These are phyloP conservation scores for Bombus sibiricus DNA, from an alignment of 1,140 invertebrate genomes.

Conservation along the genomic window DNA sequence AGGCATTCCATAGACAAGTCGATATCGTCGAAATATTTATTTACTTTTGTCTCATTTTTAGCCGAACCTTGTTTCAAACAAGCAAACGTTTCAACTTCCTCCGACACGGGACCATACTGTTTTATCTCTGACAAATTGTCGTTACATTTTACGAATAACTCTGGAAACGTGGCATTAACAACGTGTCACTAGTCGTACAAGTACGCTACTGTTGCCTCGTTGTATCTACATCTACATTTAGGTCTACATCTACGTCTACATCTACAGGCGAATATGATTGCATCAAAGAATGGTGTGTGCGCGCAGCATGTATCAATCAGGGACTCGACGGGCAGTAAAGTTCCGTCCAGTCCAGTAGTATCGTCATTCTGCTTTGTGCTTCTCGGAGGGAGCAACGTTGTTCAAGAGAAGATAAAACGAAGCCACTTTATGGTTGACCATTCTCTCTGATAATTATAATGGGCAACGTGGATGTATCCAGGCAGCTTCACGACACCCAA, in stretches of 20 bases:
- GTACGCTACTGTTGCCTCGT: constrained; percentile 33
- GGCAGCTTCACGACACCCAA: constrained; percentile 15
- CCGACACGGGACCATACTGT: too few relatives aligned
- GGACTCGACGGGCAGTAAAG: constrained; percentile 34
- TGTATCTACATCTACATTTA: background rate
- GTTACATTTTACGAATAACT: too few relatives aligned
- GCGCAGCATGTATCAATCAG: constrained; percentile 51
- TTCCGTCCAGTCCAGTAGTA: constrained; percentile 41
- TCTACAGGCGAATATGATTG: constrained; percentile 34
- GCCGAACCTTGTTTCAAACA: fast-evolving
- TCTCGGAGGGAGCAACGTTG: constrained; percentile 17
- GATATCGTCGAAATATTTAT: too few relatives aligned
- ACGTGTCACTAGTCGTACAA: too few relatives aligned
- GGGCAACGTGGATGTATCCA: constrained; percentile 6
- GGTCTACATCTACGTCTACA: too few relatives aligned
- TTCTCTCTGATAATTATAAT: constrained; percentile 32
- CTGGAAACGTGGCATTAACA: too few relatives aligned
- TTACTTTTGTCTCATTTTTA: background rate
- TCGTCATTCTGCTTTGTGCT: constrained; percentile 41
- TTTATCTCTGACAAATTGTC: too few relatives aligned
- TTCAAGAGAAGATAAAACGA: constrained; percentile 44
- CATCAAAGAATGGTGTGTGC: constrained; percentile 15
- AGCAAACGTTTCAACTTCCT: too few relatives aligned
- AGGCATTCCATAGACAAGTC: background rate
- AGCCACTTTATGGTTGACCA: constrained; percentile 43